Evolutionary conservation across 2,113 vertebrate species (phyloP).

Genomic region (Thamnophis sirtalis): DNA sequence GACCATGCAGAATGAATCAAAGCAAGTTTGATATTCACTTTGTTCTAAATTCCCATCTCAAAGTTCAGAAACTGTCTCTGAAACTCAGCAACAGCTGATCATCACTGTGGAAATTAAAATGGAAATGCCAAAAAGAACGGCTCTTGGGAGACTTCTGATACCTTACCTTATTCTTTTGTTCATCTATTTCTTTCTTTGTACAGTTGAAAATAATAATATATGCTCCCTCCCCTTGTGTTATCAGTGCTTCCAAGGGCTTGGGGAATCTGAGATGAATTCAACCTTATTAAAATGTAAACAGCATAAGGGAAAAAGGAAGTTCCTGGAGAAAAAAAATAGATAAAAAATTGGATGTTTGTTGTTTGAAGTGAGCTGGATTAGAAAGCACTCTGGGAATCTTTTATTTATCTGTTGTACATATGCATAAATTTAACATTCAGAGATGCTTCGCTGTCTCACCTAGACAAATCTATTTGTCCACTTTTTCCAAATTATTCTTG

Average conservation of each 20-base stretch:
- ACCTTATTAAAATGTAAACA: constrained; percentile 6
- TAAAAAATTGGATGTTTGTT: neutral
- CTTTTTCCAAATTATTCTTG: neutral
- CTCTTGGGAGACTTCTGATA: rapidly evolving
- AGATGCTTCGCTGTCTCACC: neutral
- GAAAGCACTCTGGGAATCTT: neutral
- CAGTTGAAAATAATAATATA: neutral
- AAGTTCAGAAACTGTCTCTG: neutral
- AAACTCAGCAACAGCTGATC: neutral
- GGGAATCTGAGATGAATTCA: neutral
- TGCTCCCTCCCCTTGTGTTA: neutral
- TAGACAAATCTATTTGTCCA: neutral
- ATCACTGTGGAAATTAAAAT: constrained; percentile 13
- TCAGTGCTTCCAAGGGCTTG: neutral
- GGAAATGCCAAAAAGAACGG: neutral
- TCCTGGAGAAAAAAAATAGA: neutral
- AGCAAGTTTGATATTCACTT: neutral
- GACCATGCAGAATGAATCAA: neutral
- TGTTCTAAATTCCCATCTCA: neutral
- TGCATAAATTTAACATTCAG: neutral
- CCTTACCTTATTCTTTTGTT: neutral
- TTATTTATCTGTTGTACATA: neutral
- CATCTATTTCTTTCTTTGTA: neutral
- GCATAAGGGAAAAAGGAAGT: neutral
- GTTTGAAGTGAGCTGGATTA: neutral